Conservation (phyloP, 2,888 invertebrate genomes). For the Ephialtes manifestator region DNA sequence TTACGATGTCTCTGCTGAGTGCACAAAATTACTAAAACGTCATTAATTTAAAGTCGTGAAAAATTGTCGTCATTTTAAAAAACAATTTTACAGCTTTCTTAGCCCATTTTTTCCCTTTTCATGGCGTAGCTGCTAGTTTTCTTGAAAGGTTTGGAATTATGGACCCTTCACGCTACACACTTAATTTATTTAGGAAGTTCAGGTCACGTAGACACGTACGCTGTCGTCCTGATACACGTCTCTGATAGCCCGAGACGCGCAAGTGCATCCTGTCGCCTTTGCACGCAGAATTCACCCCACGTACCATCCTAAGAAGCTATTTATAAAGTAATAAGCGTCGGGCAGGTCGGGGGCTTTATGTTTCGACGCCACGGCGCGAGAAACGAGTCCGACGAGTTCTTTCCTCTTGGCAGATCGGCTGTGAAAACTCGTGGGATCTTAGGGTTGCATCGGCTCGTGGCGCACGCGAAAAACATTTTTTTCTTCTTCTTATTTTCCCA, state of each 20-base stretch:
- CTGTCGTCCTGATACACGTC: background rate
- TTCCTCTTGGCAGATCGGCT: conserved; percentile 44
- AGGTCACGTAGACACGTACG: conserved; percentile 17
- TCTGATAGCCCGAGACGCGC: conserved; percentile 15
- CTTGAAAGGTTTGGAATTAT: background rate
- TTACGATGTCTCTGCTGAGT: too few relatives aligned
- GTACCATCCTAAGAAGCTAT: conserved; percentile 70
- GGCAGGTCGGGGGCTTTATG: conserved; percentile 67
- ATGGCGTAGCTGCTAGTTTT: background rate
- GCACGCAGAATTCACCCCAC: conserved; percentile 33
- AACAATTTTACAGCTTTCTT: background rate
- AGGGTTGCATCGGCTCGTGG: conserved; percentile 16
- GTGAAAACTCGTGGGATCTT: conserved; percentile 21
- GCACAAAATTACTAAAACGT: too few relatives aligned
- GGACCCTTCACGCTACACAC: background rate
- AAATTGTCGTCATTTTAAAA: background rate
- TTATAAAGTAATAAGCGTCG: conserved; percentile 72
- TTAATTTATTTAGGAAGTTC: conserved; percentile 20
- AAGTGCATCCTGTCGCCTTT: conserved; percentile 26
- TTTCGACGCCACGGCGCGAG: conserved; percentile 64
- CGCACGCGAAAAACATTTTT: conserved; percentile 27
- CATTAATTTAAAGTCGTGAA: background rate
- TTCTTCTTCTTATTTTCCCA: background rate
- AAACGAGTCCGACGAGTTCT: conserved; percentile 70
- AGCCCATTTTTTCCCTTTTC: background rate